Evolutionary conservation across 2,888 invertebrate species (phyloP), one percentile per base, ranked within the genome.

Genomic region (Scelioninae gen. 2): DNA sequence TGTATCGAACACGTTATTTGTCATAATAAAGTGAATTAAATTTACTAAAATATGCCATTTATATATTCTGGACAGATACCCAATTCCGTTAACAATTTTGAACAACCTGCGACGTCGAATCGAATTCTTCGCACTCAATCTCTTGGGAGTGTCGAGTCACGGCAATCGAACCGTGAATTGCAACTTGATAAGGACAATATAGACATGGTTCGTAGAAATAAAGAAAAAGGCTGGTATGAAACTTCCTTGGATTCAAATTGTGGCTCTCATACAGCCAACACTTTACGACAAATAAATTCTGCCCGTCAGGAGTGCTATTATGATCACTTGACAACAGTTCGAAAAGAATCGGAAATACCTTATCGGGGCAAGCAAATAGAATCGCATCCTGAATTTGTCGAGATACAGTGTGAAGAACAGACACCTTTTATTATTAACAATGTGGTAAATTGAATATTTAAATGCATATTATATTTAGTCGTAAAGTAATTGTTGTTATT

Each of bases 141-240:
- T 0, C 80, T 90, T 18, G 90, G 90, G 1, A 90, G 89, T 79
- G 90, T 90, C 5, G 90, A 86, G 53, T 83, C 81, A 0, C 83
- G 85, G 81, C 83, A 85, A n/a, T 78, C 80, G 13, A 78, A 65
- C 63, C 78, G 80, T 5, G 83, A 83, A 11, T 77, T 79, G 0
- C 78, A 77, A 0, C 80, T 80, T 1, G 73, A 77, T 10, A 80
- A 81, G 31, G 82, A 82, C 11, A 73, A 61, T 9, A 77, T 80
- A 10, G 77, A 78, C 16, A 57, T 63, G 1, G 75, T 68, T 22
- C 78, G 83, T 5, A 68, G 85, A 84, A 72, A 79, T 73, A 16
- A 85, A 78, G 91, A 91, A 79, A 91, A 91, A 77, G 90, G 91
- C 76, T 92, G 92, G 92, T 91, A 91, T 81, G 92, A 92, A 82